Conservation (phyloP, 1,140 invertebrate genomes). For the Drosophila athabasca region DNA sequence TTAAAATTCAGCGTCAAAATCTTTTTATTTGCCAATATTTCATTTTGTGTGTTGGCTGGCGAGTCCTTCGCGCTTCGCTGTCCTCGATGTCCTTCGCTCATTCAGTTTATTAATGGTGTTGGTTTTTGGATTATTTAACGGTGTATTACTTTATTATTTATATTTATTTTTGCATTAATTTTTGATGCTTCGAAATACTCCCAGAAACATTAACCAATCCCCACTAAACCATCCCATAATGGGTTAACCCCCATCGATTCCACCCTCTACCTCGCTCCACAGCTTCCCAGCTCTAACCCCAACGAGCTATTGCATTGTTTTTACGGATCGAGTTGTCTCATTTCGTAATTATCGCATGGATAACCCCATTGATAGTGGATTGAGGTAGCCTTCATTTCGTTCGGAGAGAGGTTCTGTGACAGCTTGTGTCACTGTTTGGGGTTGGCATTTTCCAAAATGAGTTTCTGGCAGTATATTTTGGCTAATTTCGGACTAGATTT, state of each 20-base stretch:
- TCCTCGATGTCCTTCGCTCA: constrained; percentile 31
- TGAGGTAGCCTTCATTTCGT: no score
- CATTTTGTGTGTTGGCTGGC: constrained; percentile 61
- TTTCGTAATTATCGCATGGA: constrained; percentile 17
- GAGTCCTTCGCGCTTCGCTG: constrained; percentile 41
- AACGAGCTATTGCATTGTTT: constrained; percentile 56
- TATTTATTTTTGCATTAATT: constrained; percentile 83
- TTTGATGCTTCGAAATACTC: constrained; percentile 64
- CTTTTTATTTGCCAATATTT: constrained; percentile 83
- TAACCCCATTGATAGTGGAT: no score
- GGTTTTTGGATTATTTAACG: constrained; percentile 83
- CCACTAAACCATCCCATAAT: constrained; percentile 47
- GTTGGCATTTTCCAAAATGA: no score
- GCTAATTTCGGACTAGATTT: no score
- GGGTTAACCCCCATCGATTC: constrained; percentile 32
- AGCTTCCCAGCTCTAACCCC: constrained; percentile 1
- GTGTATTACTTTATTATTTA: constrained; percentile 83
- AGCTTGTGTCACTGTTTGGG: no score
- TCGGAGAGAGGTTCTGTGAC: no score
- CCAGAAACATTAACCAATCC: constrained; percentile 21
- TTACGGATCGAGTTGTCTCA: constrained; percentile 47
- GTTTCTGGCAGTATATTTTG: no score
- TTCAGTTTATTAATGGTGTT: constrained; percentile 83
- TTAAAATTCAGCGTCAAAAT: constrained; percentile 83
- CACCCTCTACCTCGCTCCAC: constrained; percentile 51